Evolutionary conservation across 2,113 vertebrate species (phyloP).

Genomic region (Cyphomyrus discorhynchus): DNA sequence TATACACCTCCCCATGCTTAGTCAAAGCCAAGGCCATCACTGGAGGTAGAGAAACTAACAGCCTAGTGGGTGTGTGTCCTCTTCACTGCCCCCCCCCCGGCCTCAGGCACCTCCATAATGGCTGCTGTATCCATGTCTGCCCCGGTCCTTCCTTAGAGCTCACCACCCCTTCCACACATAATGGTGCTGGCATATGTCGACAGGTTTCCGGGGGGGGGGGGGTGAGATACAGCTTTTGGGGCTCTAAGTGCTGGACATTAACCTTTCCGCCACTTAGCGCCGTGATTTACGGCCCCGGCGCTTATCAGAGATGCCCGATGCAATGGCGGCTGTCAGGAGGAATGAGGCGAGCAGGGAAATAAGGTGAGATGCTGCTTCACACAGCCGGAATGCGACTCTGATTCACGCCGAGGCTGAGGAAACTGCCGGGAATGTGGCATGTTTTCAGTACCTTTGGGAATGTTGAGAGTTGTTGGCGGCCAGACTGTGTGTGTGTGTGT

Average conservation of each 20-base stretch:
- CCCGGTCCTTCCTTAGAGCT: background rate
- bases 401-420: slow-evolving; percentile 25
- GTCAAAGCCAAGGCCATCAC: slow-evolving; percentile 13
- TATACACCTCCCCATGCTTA: slow-evolving; percentile 7
- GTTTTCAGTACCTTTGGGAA: slow-evolving; percentile 31
- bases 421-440: slow-evolving; percentile 39
- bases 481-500: background rate
- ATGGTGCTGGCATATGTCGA: background rate
- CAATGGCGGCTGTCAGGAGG: too few relatives aligned
- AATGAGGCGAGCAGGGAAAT: background rate
- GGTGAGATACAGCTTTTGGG: background rate
- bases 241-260: background rate
- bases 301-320: background rate
- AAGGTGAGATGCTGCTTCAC: slow-evolving; percentile 12
- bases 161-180: background rate
- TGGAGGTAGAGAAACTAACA: slow-evolving; percentile 31
- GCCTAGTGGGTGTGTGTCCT: slow-evolving; percentile 36
- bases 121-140: background rate
- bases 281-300: background rate
- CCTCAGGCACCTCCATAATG: background rate
- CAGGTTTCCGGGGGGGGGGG: background rate
- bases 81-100: slow-evolving; percentile 18
- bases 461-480: background rate
- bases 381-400: slow-evolving; percentile 23
- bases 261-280: background rate